phyloP scores from a whole-genome alignment of 2,888 invertebrate genomes.

The Drosophila glabriapex region DNA sequence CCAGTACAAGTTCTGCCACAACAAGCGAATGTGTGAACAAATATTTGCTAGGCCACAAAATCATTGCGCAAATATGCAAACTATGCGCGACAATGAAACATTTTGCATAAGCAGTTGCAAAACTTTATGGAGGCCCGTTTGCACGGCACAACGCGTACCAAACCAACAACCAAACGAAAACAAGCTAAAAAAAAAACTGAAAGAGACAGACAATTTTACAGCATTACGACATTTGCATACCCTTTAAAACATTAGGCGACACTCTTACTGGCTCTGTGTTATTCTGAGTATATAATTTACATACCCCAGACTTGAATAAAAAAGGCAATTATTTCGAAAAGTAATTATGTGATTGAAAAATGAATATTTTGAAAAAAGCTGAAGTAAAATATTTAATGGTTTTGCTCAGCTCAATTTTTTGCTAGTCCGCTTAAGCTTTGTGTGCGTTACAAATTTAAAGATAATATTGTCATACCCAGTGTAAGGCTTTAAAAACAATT shows the following conservation, averaged over 20 bases:
- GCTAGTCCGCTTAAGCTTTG: background rate
- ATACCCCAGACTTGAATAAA: background rate
- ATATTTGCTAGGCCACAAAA: constrained; percentile 74
- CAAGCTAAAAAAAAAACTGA: background rate
- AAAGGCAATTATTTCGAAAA: background rate
- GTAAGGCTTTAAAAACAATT: constrained; percentile 13
- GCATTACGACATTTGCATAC: constrained; percentile 11
- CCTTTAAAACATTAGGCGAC: background rate
- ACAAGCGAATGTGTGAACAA: constrained; percentile 68
- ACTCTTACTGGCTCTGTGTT: too few relatives aligned
- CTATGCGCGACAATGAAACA: constrained; percentile 69
- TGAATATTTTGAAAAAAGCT: background rate
- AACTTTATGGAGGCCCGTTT: constrained; percentile 51
- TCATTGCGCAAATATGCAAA: constrained; percentile 77
- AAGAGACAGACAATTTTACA: background rate
- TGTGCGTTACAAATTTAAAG: background rate
- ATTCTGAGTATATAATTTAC: background rate
- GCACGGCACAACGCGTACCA: constrained; percentile 47
- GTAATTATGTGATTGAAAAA: background rate
- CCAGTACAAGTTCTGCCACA: constrained; percentile 8
- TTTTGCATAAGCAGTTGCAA: constrained; percentile 56
- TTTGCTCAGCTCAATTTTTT: background rate
- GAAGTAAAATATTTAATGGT: background rate
- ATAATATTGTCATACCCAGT: background rate
- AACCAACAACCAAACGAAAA: constrained; percentile 23